Evolutionary conservation across 2,888 invertebrate species (phyloP).

Genomic region (Argynnis bischoffii): DNA sequence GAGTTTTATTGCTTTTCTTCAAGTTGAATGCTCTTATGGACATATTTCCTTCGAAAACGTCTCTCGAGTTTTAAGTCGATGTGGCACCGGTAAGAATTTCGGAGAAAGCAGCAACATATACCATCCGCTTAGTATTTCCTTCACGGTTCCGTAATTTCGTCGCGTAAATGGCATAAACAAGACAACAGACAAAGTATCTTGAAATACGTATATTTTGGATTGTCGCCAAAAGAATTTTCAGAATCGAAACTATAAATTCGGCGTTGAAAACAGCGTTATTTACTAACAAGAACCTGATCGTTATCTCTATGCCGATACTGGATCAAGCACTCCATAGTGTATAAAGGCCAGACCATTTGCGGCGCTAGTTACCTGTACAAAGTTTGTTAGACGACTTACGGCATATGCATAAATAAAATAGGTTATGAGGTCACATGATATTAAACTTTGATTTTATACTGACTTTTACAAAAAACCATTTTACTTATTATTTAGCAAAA

Average conservation of each 20-base stretch:
- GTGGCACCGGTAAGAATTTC: conserved; percentile 26
- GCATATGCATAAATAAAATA: conserved; percentile 13
- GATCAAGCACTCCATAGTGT: conserved; percentile 30
- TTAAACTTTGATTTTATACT: not conserved
- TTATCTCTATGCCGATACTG: conserved; percentile 33
- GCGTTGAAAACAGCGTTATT: conserved; percentile 37
- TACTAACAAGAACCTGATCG: conserved; percentile 39
- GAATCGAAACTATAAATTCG: conserved; percentile 36
- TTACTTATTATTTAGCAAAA: too few species aligned
- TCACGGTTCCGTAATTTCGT: conserved; percentile 41
- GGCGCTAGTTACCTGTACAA: conserved; percentile 21
- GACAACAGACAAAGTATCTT: conserved; percentile 39
- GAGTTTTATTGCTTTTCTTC: conserved; percentile 19
- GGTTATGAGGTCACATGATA: conserved; percentile 1
- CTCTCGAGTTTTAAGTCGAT: conserved; percentile 28
- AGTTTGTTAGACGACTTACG: conserved; percentile 13
- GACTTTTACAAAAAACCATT: too few species aligned
- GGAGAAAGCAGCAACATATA: conserved; percentile 33
- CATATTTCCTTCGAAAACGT: conserved; percentile 26
- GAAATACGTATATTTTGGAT: conserved; percentile 39
- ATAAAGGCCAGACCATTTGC: conserved; percentile 27
- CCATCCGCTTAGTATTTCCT: conserved; percentile 39
- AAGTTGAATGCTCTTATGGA: conserved; percentile 21
- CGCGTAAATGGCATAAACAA: conserved; percentile 40
- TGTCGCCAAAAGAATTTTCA: conserved; percentile 39